Conservation (phyloP, 2,113 vertebrate species). For the Malurus cyaneus region DNA sequence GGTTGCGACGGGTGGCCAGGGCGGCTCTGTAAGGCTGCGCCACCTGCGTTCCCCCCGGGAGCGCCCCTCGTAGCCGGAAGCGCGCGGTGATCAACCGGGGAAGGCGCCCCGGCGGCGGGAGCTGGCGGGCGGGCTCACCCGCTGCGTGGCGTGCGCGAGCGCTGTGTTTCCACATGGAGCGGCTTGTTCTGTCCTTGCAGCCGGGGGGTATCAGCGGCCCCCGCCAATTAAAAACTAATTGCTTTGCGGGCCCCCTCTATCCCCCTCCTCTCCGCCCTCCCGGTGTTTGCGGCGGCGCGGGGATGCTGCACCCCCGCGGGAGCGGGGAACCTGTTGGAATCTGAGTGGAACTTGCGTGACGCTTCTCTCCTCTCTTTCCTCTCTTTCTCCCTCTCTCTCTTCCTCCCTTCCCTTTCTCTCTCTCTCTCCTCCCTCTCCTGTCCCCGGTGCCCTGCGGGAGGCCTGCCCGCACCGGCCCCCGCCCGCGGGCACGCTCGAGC, state of each 20-base stretch:
- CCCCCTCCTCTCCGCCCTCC: background rate
- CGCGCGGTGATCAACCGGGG: no score
- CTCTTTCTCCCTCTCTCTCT: background rate
- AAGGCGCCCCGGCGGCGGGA: no score
- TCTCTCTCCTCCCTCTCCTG: background rate
- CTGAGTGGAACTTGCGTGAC: background rate
- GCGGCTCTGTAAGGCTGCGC: no score
- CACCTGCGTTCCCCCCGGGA: no score
- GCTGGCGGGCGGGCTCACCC: no score
- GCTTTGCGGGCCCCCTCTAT: background rate
- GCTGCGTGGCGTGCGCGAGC: no score
- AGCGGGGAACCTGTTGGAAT: constrained; percentile 65
- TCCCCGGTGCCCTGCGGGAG: no score
- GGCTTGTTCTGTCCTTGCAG: no score
- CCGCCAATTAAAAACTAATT: constrained; percentile 64
- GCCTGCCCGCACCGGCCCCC: no score
- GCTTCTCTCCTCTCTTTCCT: background rate
- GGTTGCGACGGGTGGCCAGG: no score
- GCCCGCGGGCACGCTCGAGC: background rate
- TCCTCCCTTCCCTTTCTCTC: background rate
- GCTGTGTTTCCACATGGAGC: no score
- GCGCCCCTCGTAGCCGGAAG: no score
- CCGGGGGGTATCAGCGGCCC: constrained; percentile 53
- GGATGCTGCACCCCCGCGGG: background rate
- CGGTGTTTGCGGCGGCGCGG: background rate